Base-by-base conservation (phyloP, 2,888 invertebrate species). In the Xylophagus ater region DNA sequence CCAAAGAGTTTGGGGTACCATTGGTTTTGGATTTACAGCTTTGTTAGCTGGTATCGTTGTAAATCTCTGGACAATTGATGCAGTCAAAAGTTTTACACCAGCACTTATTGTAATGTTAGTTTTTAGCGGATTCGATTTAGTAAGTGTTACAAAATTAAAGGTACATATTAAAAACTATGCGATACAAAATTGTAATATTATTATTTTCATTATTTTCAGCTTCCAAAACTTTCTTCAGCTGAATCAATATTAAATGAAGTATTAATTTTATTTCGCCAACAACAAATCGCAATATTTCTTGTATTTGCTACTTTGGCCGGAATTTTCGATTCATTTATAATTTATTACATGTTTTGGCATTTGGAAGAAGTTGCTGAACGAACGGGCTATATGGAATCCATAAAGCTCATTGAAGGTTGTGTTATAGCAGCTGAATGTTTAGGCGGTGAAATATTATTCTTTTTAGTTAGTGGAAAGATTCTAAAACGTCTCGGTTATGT, bases 311-410 rank as follows among this genome's bases (percentile, higher is more conserved):
- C 79, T 0, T 69, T 84, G 8, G 81, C 80, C 0, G 86, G 86
- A 1, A 75, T 82, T 1, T 70, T 84, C 19, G 86, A 86, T 51
- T 80, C 84, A 34, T 84, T 85, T 58, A 74, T 86, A 36, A 78
- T 85, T 12, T 86, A 83, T 52, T 86, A 81, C 51, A 71, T 85
- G 66, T 84, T 86, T 57, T 86, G 86, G 84, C 83, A 82, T 52
- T 53, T 87, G 33, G 85, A 87, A 59, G 83, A 86, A 52, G 59
- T 86, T 26, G 84, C 85, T 0, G 66, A 65, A 12, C 56, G 62
- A 25, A 78, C 78, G 0, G 74, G 72, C 1, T 67, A 72, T 37
- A 76, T 73, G 56, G 63, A 62, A 2, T 71, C 78, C 47, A 79
- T 86, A 2, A 86, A 86, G 58, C 63, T 85, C 2, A 75, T 87